Conservation (phyloP, 2,888 invertebrate species). For the Diadegma fenestrale region DNA sequence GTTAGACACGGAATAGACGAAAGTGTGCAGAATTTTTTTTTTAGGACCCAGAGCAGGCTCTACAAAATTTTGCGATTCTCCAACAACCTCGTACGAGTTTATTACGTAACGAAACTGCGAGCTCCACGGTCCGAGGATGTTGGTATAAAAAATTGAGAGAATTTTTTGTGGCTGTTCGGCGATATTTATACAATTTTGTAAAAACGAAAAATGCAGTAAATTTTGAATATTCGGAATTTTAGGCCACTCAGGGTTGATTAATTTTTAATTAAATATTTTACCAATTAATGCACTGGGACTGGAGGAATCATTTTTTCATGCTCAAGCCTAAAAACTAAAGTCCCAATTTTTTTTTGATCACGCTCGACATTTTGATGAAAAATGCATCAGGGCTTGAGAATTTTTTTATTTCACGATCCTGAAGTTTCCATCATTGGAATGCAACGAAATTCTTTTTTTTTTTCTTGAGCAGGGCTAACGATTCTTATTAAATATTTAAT, state of each 20-base stretch:
- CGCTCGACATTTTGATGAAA: no score
- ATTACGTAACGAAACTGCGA: not conserved
- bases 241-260: not conserved
- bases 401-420: no score
- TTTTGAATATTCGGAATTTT: not conserved
- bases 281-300: not conserved
- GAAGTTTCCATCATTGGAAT: no score
- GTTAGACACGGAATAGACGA: conserved; percentile 11
- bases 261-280: not conserved
- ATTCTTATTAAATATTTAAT: no score
- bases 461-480: no score
- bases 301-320: not conserved
- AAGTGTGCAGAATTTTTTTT: conserved; percentile 5
- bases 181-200: not conserved
- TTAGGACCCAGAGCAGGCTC: conserved; percentile 3
- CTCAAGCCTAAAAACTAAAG: no score
- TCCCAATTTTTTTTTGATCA: no score
- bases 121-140: not conserved
- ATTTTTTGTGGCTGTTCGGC: not conserved
- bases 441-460: no score
- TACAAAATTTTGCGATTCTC: conserved; percentile 7
- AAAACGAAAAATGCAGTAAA: no score
- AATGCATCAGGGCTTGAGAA: no score
- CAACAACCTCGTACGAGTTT: not conserved
- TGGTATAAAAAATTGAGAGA: conserved; percentile 25